These are phyloP conservation scores for Sylvicola cinctus DNA, from an alignment of 2,888 invertebrate species.

Conservation along the genomic window DNA sequence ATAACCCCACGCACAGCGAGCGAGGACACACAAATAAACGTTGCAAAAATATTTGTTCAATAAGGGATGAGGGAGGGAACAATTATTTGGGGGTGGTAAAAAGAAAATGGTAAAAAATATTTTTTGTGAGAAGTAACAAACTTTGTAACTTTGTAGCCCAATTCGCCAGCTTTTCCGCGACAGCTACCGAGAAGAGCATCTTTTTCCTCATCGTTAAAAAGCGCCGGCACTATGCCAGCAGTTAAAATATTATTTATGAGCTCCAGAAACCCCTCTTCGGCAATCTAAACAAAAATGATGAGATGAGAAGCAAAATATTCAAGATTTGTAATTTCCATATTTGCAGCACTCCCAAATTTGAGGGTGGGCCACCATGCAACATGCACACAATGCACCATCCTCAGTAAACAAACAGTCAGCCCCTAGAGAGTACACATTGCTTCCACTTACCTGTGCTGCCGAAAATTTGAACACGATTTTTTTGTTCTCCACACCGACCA, in stretches of 20 bases:
- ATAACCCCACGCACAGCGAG: too few relatives aligned
- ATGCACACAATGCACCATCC: too few relatives aligned
- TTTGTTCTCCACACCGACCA: slow-evolving; percentile 59
- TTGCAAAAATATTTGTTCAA: too few relatives aligned
- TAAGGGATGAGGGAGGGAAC: too few relatives aligned
- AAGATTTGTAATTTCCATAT: too few relatives aligned
- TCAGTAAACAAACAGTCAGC: too few relatives aligned
- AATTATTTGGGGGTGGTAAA: too few relatives aligned
- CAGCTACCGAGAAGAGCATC: slow-evolving; percentile 53
- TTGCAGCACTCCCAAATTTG: too few relatives aligned
- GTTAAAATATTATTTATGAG: slow-evolving; percentile 81
- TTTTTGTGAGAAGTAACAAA: slow-evolving; percentile 17
- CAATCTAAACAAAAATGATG: slow-evolving; percentile 26
- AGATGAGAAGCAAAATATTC: not conserved
- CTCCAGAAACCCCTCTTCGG: slow-evolving; percentile 70
- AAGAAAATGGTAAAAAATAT: too few relatives aligned
- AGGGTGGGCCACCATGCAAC: too few relatives aligned
- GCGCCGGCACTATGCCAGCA: slow-evolving; percentile 68
- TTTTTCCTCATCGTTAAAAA: slow-evolving; percentile 77
- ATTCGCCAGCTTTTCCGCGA: slow-evolving; percentile 43
- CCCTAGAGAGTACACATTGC: too few relatives aligned
- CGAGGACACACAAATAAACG: too few relatives aligned
- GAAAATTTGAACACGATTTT: slow-evolving; percentile 67
- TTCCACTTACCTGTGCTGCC: slow-evolving; percentile 29
- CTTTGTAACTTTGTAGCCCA: slow-evolving; percentile 55